Conservation (phyloP, 23 tunicate species). For the Halocynthia aurantium region DNA sequence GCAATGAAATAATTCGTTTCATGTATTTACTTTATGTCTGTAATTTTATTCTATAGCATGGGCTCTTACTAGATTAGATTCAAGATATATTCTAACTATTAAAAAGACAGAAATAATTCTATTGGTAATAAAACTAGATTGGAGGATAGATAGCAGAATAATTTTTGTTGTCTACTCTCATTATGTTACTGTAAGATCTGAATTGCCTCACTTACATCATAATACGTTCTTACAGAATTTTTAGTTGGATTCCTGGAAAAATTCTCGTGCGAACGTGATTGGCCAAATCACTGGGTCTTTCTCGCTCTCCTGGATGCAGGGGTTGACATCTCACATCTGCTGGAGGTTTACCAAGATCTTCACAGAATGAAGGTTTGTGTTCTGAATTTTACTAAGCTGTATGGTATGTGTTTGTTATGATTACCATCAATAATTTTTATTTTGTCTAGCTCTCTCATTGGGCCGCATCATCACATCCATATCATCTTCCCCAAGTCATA, state of each 20-base stretch:
- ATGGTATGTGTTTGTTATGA: not conserved
- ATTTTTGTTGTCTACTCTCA: too few species aligned
- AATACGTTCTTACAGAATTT: conserved; percentile 37
- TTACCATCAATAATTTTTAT: not conserved
- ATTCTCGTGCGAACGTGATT: conserved; percentile 45
- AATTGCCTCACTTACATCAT: not conserved
- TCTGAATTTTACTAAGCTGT: not conserved
- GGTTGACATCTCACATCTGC: conserved; percentile 27
- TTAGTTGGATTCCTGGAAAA: conserved; percentile 59
- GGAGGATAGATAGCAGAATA: too few species aligned
- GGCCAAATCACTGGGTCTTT: conserved; percentile 70
- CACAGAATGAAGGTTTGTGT: conserved; percentile 53
- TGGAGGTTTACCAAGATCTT: conserved; percentile 46
- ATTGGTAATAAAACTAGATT: too few species aligned
- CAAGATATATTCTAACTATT: too few species aligned
- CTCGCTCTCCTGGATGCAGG: conserved; percentile 45
- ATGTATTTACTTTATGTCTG: too few species aligned
- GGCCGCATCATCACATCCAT: conserved; percentile 34
- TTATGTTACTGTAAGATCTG: too few species aligned
- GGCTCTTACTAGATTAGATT: too few species aligned
- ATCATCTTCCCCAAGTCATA: conserved; percentile 51
- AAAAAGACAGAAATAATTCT: too few species aligned
- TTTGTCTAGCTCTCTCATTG: conserved; percentile 54
- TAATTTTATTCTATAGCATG: too few species aligned
- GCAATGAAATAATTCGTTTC: not conserved